A percentile compares a stretch with the other conserved stretches of the same genome.
Evolutionary conservation across 2,888 invertebrate genomes (phyloP).

Genomic region (Drosophila vallismaia): DNA sequence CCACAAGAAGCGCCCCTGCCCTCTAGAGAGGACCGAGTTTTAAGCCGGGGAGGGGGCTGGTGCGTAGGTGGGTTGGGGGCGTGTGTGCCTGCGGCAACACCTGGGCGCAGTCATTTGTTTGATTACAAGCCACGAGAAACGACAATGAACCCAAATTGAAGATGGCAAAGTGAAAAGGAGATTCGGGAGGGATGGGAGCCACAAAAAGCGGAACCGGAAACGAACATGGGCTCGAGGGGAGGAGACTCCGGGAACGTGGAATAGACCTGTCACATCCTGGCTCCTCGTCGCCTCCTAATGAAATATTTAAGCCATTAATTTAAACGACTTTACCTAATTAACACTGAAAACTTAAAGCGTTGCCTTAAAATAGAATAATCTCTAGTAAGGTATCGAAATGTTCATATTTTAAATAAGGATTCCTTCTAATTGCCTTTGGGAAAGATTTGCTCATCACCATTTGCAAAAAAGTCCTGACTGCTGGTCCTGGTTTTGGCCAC

Average conservation of each 20-base stretch:
- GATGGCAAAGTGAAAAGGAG: conserved; percentile 31
- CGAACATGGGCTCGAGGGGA: not conserved
- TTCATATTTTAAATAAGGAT: not conserved
- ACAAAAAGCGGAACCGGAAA: not conserved
- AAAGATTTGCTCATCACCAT: conserved; percentile 23
- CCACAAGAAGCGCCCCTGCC: not conserved
- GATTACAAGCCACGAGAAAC: conserved; percentile 64
- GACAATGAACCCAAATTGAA: conserved; percentile 44
- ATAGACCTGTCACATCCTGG: conserved; percentile 17
- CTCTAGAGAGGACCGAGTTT: not conserved
- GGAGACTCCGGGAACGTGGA: not conserved
- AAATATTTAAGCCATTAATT: conserved; percentile 55
- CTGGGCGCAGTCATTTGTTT: conserved; percentile 74
- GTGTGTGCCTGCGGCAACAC: conserved; percentile 45
- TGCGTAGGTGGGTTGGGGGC: conserved; percentile 6
- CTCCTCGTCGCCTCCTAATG: conserved; percentile 5
- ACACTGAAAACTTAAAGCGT: not conserved
- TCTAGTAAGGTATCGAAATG: too few species aligned
- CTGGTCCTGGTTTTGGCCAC: conserved; percentile 13
- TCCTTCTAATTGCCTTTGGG: conserved; percentile 20
- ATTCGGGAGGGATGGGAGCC: not conserved
- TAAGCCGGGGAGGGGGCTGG: not conserved
- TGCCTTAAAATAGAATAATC: too few species aligned
- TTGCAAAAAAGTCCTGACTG: conserved; percentile 11
- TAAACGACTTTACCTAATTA: conserved; percentile 52